Evolutionary conservation across 1,140 invertebrate species (phyloP).

Genomic region (Zaprionus kolodkinae): DNA sequence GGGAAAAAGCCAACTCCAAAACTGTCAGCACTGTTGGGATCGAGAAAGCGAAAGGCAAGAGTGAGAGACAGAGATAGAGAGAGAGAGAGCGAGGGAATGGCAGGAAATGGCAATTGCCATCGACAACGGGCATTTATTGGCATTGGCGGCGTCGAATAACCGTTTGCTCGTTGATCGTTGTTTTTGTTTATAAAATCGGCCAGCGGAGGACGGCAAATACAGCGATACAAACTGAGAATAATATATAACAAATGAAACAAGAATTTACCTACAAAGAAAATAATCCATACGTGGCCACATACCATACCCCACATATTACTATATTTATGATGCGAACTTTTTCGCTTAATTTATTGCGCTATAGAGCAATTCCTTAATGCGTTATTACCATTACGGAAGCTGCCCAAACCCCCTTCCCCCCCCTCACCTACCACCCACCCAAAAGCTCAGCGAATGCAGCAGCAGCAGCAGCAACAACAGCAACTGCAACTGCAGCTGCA

Average conservation of each 20-base stretch:
- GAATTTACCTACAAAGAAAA: neutral
- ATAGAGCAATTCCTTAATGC: constrained; percentile 24
- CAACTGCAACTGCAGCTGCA: too few species aligned
- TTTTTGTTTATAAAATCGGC: constrained; percentile 25
- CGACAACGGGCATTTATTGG: constrained; percentile 15
- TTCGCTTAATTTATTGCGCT: constrained; percentile 26
- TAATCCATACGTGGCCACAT: constrained; percentile 7
- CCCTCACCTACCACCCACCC: neutral
- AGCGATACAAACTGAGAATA: neutral
- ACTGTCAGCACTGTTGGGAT: neutral
- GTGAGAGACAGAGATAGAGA: too few species aligned
- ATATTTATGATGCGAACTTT: constrained; percentile 26
- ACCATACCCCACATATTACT: neutral
- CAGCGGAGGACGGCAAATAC: constrained; percentile 19
- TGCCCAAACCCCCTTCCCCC: neutral
- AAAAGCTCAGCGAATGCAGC: constrained; percentile 3
- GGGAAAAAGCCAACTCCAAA: neutral
- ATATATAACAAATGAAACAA: neutral
- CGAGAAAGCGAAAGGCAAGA: neutral
- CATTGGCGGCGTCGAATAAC: neutral
- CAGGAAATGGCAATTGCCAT: constrained; percentile 12
- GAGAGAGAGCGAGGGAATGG: neutral
- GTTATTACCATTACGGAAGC: constrained; percentile 13
- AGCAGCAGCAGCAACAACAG: neutral
- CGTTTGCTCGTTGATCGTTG: neutral